Evolutionary conservation across 2,797 vertebrate genomes (phyloP).

Genomic region (Sebastes elongatus): DNA sequence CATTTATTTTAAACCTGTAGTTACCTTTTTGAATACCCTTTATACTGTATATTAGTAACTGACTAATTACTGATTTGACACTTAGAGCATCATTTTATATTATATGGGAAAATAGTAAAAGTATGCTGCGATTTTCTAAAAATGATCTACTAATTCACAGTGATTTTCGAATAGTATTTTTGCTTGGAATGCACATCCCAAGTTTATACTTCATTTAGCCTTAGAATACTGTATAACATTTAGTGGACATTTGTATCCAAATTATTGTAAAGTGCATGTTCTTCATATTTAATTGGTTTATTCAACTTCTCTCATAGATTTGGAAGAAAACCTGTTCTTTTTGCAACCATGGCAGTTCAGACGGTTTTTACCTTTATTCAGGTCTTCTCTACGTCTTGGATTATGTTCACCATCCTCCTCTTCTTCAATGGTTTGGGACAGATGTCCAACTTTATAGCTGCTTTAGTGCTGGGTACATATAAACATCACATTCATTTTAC

Average conservation of each 20-base stretch:
- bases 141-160: no score
- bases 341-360: conserved; percentile 87
- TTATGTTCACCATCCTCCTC: conserved; percentile 85
- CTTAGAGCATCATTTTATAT: no score
- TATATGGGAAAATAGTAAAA: no score
- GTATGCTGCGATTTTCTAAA: no score
- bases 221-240: neutral
- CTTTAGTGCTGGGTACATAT: conserved; percentile 87
- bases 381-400: conserved; percentile 87
- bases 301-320: conserved; percentile 68
- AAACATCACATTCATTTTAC: neutral
- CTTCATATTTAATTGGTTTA: neutral
- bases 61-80: neutral
- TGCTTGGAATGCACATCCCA: no score
- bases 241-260: neutral
- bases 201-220: neutral
- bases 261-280: neutral
- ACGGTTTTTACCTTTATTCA: conserved; percentile 86
- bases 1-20: neutral
- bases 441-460: conserved; percentile 89
- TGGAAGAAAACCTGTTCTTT: conserved; percentile 90
- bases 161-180: no score
- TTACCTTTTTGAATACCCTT: neutral
- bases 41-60: neutral
- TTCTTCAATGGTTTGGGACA: conserved; percentile 88